Base-by-base conservation (phyloP, 92 coral and sea anemone species). In the Pocillopora meandrina region DNA sequence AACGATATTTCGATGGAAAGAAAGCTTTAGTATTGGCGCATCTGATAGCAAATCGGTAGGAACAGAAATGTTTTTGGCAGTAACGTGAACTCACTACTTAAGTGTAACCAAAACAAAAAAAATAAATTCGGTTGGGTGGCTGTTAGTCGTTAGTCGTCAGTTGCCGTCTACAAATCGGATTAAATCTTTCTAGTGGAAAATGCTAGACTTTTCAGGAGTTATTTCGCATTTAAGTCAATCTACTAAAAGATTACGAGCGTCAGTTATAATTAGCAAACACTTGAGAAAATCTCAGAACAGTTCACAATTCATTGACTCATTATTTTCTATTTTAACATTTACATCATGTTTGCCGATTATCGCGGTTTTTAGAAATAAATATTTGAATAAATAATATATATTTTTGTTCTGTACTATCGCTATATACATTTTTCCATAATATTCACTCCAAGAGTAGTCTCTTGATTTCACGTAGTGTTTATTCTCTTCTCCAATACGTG, bases 301-400 rank as follows among this genome's bases (percentile, higher is more conserved):
- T 5, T 42, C 4, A 42, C 4, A 42, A 42, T 70, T 70, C 35
- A 70, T 70, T 70, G 1, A 15, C 20, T 14, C 14, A 33, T 67
- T 67, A 67, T 68, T 68, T 14, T 68, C 23, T 8, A 10, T 36
- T 16, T 70, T 34, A 34, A 34, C 17, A 17, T 47, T 68, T 26
- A 36, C 19, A 19, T 19, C 31, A 33, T 68, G 15, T 68, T 47
- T 47, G 52, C 9, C 73, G 35, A 70, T 70, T 70, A 70, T 70
- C 74, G 21, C 10, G n/a, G 33, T 35, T 70, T 70, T 36, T 70
- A 42, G 23, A n/a, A 70, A 70, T 70, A 70, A 70, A 68, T 68
- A 68, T 14, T 31, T 70, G 18, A 35, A 18, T 70, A 70, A 15
- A 70, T 69, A 69, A 7, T 42, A 42, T 42, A 42, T 2, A 42